Percentiles rank a stretch among this genome's conserved stretches.
Conservation (phyloP, 2,797 vertebrate genomes). For the Peromyscus nudipes region DNA sequence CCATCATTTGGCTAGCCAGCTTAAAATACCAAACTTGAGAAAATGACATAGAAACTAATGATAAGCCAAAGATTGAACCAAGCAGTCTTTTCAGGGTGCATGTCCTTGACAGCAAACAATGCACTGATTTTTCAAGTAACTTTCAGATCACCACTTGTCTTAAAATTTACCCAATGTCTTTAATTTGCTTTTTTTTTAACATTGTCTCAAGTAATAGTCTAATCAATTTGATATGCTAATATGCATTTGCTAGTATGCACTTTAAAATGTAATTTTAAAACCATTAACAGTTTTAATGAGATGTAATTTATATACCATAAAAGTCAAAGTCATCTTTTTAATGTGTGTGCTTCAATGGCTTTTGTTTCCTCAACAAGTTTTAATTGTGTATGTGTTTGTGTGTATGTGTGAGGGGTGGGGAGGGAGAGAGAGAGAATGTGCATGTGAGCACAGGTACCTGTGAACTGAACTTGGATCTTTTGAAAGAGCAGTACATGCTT, state of each 20-base stretch:
- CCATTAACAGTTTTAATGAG: background rate
- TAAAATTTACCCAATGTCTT: conserved; percentile 2
- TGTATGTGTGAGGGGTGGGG: background rate
- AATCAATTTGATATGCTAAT: conserved; percentile 14
- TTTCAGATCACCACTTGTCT: conserved; percentile 1
- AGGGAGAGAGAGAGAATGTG: background rate
- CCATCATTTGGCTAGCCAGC: conserved; percentile 13
- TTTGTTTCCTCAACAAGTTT: background rate
- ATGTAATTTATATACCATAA: background rate
- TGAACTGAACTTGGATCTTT: background rate
- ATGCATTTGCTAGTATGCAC: conserved; percentile 3
- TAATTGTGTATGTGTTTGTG: background rate
- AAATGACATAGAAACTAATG: conserved; percentile 37
- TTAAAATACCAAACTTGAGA: conserved; percentile 59
- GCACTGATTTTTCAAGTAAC: conserved; percentile 11
- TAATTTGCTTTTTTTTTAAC: background rate
- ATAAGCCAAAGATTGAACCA: conserved; percentile 30
- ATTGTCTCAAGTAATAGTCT: background rate
- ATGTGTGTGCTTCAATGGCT: background rate
- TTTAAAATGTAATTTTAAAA: conserved; percentile 39
- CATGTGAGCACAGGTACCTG: background rate
- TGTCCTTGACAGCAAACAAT: background rate
- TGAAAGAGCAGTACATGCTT: background rate
- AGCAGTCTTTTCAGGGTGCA: background rate
- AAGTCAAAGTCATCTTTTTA: background rate